phyloP scores from a whole-genome alignment of 2,888 invertebrate species.

The Caenorhabditis macrosperma region DNA sequence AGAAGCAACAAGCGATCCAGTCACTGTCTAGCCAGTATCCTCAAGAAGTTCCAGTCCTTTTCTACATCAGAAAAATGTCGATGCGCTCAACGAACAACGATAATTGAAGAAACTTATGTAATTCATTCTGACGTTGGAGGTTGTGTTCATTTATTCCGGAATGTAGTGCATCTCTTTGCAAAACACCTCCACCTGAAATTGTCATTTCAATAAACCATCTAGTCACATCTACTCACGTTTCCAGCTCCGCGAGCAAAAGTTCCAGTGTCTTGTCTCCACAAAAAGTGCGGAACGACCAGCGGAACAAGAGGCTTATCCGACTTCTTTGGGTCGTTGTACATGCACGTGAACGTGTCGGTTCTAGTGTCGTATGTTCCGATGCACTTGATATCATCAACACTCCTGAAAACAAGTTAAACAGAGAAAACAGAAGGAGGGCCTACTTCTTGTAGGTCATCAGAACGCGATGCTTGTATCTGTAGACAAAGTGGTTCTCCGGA shows the following conservation, averaged over 20 bases:
- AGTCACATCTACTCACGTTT: not conserved
- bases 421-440: not conserved
- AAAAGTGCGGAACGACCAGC: conserved; percentile 7
- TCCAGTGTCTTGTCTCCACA: conserved; percentile 21
- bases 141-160: not conserved
- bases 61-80: conserved; percentile 31
- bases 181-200: conserved; percentile 30
- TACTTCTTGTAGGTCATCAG: conserved; percentile 28
- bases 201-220: not conserved
- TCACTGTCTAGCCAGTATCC: conserved; percentile 19
- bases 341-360: conserved; percentile 46
- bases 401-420: not conserved
- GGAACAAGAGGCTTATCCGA: not conserved
- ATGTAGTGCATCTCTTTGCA: conserved; percentile 25
- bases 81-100: not conserved
- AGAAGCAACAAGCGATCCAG: conserved; percentile 25
- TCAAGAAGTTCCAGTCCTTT: conserved; percentile 29
- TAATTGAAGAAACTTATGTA: not conserved
- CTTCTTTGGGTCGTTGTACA: not conserved
- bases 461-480: conserved; percentile 40
- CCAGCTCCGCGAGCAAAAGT: conserved; percentile 16
- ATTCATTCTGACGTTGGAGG: not conserved
- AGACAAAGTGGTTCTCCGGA: conserved; percentile 3
- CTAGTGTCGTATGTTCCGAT: conserved; percentile 37
- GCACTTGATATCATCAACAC: not conserved